Evolutionary conservation across 2,888 invertebrate species (phyloP).

Genomic region (Agrochola lychnidis): DNA sequence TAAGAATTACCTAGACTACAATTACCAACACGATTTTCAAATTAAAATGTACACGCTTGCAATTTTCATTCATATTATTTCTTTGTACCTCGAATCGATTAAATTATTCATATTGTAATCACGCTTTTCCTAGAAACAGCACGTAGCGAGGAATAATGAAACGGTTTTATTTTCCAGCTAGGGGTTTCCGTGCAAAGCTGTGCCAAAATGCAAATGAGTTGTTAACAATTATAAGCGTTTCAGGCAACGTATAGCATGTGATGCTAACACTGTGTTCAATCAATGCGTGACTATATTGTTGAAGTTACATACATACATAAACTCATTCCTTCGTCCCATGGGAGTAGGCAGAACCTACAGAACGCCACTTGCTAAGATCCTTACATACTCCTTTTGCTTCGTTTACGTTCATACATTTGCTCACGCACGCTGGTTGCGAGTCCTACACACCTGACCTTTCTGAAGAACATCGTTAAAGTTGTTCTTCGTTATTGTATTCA

Average conservation of each 20-base stretch:
- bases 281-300: constrained; percentile 5
- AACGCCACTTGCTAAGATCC: neutral
- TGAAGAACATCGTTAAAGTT: neutral
- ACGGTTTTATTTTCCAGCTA: constrained; percentile 49
- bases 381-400: neutral
- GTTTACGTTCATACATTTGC: neutral
- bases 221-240: constrained; percentile 41
- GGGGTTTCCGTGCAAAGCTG: constrained; percentile 31
- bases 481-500: neutral
- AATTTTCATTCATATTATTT: constrained; percentile 28
- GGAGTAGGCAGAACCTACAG: neutral
- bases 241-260: constrained; percentile 8
- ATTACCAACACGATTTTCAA: constrained; percentile 31
- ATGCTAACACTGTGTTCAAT: constrained; percentile 36
- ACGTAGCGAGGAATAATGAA: constrained; percentile 25
- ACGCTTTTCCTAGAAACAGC: constrained; percentile 30
- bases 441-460: neutral
- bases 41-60: constrained; percentile 12
- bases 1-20: constrained; percentile 1
- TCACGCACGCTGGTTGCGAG: neutral
- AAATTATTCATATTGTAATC: constrained; percentile 31
- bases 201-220: constrained; percentile 56
- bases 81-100: constrained; percentile 10
- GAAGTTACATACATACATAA: neutral
- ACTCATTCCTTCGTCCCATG: neutral